These are phyloP conservation scores for Aporophyla lueneburgensis DNA, from an alignment of 2,888 invertebrate genomes.

Conservation along the genomic window DNA sequence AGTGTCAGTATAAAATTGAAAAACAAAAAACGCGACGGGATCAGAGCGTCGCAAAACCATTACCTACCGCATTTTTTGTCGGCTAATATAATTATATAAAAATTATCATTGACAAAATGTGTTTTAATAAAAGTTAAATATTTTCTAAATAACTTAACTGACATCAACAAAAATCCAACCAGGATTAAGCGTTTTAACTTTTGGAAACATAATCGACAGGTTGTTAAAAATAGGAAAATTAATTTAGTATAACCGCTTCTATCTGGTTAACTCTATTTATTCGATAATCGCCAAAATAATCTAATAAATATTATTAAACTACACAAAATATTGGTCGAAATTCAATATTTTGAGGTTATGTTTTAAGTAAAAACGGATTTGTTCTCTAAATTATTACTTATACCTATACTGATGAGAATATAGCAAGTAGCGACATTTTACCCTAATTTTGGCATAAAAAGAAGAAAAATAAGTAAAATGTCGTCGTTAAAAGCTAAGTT, in stretches of 20 bases:
- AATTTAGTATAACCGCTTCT: not conserved
- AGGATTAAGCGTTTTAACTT: too few species aligned
- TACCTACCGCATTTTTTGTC: not conserved
- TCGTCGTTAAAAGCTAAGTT: not conserved
- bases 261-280: not conserved
- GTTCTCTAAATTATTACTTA: too few species aligned
- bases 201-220: too few species aligned
- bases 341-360: not conserved
- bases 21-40: slow-evolving; percentile 17
- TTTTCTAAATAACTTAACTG: not conserved
- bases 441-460: not conserved
- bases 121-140: not conserved
- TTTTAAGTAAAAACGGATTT: not conserved
- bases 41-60: not conserved
- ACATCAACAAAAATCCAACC: not conserved
- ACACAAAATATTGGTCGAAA: not conserved
- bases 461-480: not conserved
- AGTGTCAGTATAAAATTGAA: fast-evolving
- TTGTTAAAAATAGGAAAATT: not conserved
- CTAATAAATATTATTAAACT: not conserved
- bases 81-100: not conserved
- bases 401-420: not conserved
- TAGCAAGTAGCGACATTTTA: not conserved
- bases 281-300: not conserved
- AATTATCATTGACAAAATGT: not conserved